phyloP scores from a whole-genome alignment of 37 sponge, comb jelly and placozoan genomes.

The Geodia barretti region DNA sequence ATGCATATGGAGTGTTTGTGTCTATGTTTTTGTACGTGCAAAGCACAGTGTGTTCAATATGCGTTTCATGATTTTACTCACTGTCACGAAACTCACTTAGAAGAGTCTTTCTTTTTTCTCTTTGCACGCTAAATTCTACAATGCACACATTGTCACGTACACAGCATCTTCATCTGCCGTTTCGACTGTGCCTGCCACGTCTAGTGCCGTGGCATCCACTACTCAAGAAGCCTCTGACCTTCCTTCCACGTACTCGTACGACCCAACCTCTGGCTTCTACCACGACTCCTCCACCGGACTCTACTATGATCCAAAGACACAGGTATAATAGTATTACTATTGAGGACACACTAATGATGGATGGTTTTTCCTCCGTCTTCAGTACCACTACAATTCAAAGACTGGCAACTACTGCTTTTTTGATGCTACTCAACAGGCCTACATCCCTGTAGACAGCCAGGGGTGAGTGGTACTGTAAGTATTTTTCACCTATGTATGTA shows the following conservation, averaged over 20 bases:
- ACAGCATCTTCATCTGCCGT: not conserved
- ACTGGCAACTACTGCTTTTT: constrained; percentile 92
- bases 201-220: no score
- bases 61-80: no score
- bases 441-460: constrained; percentile 71
- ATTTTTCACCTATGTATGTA: no score
- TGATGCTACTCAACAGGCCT: constrained; percentile 67
- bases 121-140: no score
- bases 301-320: constrained; percentile 94
- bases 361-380: not conserved
- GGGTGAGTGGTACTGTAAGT: constrained; percentile 53
- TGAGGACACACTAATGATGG: not conserved
- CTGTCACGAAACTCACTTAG: no score
- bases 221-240: constrained; percentile 4
- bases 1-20: no score
- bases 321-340: no score
- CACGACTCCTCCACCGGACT: constrained; percentile 87
- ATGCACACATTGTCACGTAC: not conserved
- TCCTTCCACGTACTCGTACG: constrained; percentile 74
- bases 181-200: no score
- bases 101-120: no score
- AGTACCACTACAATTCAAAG: constrained; percentile 95
- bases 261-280: constrained; percentile 83
- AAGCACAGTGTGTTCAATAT: no score
- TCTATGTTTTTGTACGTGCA: no score